These are phyloP conservation scores for Alloplasta piceator DNA, from an alignment of 2,888 invertebrate species.

Conservation along the genomic window DNA sequence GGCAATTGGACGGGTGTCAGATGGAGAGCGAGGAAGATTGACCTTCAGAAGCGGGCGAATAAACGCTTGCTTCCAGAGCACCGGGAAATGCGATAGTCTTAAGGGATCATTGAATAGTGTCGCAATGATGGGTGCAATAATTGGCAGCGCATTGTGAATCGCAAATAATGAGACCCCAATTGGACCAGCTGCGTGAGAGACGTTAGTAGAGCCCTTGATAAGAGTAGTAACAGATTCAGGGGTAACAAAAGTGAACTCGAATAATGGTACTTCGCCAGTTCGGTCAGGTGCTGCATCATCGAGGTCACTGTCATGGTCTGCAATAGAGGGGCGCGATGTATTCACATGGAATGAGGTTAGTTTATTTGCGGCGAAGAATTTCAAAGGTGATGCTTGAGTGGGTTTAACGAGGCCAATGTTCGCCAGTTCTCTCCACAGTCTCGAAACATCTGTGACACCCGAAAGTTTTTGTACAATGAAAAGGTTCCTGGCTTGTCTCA, in stretches of 20 bases:
- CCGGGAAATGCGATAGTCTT: background rate
- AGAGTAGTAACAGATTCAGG: too few species aligned
- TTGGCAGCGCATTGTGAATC: background rate
- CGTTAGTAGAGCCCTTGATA: too few species aligned
- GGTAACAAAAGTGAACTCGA: too few species aligned
- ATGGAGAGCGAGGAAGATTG: background rate
- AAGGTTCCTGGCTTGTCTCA: background rate
- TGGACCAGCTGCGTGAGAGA: too few species aligned
- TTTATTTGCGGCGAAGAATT: too few species aligned
- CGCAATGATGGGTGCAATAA: background rate
- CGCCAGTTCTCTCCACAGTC: background rate
- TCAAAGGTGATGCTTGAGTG: background rate
- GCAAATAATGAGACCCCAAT: background rate
- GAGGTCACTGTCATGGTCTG: too few species aligned
- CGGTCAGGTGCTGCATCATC: too few species aligned
- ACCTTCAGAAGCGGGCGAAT: conserved; percentile 14
- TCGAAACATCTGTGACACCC: background rate
- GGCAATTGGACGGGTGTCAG: too few species aligned
- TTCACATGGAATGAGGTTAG: background rate
- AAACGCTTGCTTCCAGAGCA: conserved; percentile 5
- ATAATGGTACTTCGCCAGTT: too few species aligned
- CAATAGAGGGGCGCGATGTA: too few species aligned
- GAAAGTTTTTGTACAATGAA: background rate
- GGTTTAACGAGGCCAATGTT: background rate
- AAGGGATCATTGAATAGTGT: background rate